phyloP scores from a whole-genome alignment of 2,888 invertebrate genomes.

The Nectonema munidae region DNA sequence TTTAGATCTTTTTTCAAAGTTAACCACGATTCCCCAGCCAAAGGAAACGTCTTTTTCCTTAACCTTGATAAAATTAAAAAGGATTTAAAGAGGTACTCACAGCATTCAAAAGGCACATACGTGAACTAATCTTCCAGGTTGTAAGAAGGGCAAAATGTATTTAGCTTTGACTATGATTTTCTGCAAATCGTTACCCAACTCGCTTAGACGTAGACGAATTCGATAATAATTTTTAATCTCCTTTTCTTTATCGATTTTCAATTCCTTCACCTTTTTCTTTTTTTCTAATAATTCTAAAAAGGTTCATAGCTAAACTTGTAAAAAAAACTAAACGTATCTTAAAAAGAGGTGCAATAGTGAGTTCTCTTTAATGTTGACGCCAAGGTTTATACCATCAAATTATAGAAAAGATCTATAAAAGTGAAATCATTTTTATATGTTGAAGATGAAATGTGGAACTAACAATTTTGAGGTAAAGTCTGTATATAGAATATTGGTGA shows the following conservation, averaged over 20 bases:
- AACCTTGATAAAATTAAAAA: constrained; percentile 28
- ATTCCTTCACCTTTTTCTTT: constrained; percentile 32
- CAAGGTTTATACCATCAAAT: too few species aligned
- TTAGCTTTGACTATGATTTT: constrained; percentile 47
- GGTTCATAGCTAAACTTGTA: too few species aligned
- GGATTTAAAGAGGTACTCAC: constrained; percentile 17
- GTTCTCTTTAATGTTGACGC: too few species aligned
- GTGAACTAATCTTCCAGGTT: constrained; percentile 64
- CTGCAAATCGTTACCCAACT: constrained; percentile 32
- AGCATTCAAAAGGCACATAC: constrained; percentile 26
- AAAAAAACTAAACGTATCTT: too few species aligned
- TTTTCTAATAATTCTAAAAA: constrained; percentile 33
- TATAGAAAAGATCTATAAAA: too few species aligned
- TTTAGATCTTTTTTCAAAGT: constrained; percentile 41
- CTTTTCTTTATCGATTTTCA: constrained; percentile 38
- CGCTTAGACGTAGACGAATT: constrained; percentile 18
- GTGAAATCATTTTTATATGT: too few species aligned
- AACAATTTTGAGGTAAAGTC: too few species aligned
- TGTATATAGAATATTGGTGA: too few species aligned
- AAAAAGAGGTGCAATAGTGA: too few species aligned
- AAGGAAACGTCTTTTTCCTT: constrained; percentile 50
- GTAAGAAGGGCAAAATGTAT: constrained; percentile 61
- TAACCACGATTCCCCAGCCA: constrained; percentile 82
- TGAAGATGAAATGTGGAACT: too few species aligned
- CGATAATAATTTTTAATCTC: constrained; percentile 47